Conservation (phyloP, 1,140 invertebrate genomes). For the Hetaerina americana region DNA sequence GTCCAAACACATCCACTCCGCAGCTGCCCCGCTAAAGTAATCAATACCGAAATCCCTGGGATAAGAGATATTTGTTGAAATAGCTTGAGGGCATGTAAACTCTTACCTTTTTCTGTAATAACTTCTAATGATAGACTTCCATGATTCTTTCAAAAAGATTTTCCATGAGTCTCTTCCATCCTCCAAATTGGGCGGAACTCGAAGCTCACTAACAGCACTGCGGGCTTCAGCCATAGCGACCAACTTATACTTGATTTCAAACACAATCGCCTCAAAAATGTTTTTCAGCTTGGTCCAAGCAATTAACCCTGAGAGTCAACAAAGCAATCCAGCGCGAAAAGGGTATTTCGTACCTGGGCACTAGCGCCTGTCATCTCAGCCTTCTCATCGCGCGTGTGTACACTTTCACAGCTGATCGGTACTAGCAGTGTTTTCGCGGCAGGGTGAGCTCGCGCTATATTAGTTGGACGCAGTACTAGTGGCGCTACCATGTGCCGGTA, state of each 20-base stretch:
- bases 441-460: neutral
- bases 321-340: neutral
- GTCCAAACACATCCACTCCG: too few species aligned
- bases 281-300: neutral
- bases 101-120: slow-evolving; percentile 24
- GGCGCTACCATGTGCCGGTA: neutral
- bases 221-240: slow-evolving; percentile 32
- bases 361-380: neutral
- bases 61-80: too few species aligned
- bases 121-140: slow-evolving; percentile 21
- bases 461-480: neutral
- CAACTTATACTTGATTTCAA: neutral
- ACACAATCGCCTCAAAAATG: neutral
- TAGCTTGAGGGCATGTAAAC: too few species aligned
- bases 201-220: slow-evolving; percentile 27
- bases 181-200: slow-evolving; percentile 26
- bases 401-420: neutral
- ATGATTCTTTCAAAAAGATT: slow-evolving; percentile 23
- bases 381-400: neutral
- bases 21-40: too few species aligned
- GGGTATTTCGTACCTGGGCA: neutral
- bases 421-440: neutral
- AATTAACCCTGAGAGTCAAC: neutral
- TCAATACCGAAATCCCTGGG: too few species aligned
- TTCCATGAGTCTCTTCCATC: slow-evolving; percentile 26